phyloP scores from a whole-genome alignment of 2,888 invertebrate species.

The Phyllotreta cruciferae region DNA sequence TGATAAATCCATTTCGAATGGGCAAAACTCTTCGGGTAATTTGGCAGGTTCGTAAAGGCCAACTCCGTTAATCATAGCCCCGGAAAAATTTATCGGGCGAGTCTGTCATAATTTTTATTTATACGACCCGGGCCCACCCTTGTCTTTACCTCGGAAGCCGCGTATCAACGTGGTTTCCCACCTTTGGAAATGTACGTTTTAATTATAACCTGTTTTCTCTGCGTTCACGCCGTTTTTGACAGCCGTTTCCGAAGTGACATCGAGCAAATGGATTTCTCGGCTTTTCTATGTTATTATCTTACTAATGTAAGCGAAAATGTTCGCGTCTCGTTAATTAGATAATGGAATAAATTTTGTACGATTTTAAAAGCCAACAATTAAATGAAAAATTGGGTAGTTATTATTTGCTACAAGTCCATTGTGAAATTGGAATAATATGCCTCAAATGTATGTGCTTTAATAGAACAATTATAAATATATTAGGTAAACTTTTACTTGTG shows the following conservation, averaged over 20 bases:
- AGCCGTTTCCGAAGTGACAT: conserved; percentile 21
- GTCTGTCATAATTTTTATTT: conserved; percentile 50
- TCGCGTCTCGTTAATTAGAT: no score
- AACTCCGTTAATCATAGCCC: conserved; percentile 51
- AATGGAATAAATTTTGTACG: no score
- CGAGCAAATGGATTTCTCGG: conserved; percentile 14
- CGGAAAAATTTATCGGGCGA: conserved; percentile 51
- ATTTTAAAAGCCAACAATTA: no score
- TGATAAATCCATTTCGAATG: conserved; percentile 41
- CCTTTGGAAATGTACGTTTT: conserved; percentile 36
- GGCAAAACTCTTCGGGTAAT: conserved; percentile 42
- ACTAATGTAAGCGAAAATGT: no score
- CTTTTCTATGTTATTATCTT: conserved; percentile 10
- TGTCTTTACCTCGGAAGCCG: conserved; percentile 45
- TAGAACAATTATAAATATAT: no score
- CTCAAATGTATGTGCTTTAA: no score
- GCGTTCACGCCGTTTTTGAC: conserved; percentile 22
- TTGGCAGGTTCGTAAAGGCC: conserved; percentile 45
- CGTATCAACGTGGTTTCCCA: conserved; percentile 40
- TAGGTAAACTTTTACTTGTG: no score
- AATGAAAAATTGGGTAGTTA: no score
- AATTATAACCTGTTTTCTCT: conserved; percentile 34
- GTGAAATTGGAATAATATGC: no score
- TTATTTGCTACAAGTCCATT: no score
- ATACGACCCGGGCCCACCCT: conserved; percentile 48